Evolutionary conservation across 2,888 invertebrate genomes (phyloP), one percentile per base, ranked within the genome.

Genomic region (Leucoma salicis): DNA sequence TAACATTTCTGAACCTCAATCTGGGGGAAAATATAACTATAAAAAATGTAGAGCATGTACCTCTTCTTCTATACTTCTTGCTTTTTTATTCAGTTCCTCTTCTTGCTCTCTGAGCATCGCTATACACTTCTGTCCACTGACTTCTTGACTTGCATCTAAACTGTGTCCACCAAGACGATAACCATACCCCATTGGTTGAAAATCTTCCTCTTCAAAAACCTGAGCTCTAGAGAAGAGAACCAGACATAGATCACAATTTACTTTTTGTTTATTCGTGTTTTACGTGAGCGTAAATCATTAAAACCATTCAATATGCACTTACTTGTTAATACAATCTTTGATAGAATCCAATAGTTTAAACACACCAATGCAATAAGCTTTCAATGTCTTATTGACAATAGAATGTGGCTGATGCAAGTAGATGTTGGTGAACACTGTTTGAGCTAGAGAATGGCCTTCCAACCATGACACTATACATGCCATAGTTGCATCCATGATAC

Each of bases 381-480:
- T 95, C 48, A 99, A 85, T 4, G 94, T 91, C 71, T 94, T 94
- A 71, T 98, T 96, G 57, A 93, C 90, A 49, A 99, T 96, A 47
- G 93, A 91, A 65, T 95, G 93, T 0, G 98, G 98, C 56, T 97
- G 95, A 78, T 99, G 98, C 25, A 98, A 89, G 76, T 99, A 99
- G 14, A 99, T 92, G 79, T 98, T 98, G 15, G 98, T 99, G 75
- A 99, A 98, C 6, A 99, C 95, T 1, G 99, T 99, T 88, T 99
- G 99, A 4, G 98, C 98, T 55, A 99, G 91, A 0, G 97, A 97
- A 73, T 97, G 97, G 0, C 99, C 99, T 81, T 99, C 99, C 11
- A 99, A 80, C 99, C 99, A 99, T 0, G 99, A 98, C 0, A 98
- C 98, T 61, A 99, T 91, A 74, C 98, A 97, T 0, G 98, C 95